Base-by-base conservation (phyloP, 2,888 invertebrate genomes). In the Digitonthophagus gazella region DNA sequence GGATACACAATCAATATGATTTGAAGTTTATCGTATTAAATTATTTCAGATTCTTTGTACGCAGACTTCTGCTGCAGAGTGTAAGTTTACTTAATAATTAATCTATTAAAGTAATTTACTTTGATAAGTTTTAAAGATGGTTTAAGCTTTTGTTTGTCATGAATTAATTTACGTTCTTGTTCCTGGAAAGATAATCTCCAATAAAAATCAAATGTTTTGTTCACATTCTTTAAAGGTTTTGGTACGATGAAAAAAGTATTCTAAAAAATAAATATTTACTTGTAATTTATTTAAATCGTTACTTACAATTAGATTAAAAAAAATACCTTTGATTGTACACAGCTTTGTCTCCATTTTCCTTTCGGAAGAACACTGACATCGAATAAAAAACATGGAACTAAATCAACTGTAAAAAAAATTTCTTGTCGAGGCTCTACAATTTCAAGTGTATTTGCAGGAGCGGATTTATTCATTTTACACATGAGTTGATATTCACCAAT, bases 171-270 rank as follows among this genome's bases (percentile, higher is more conserved):
- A 18, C 83, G 82, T 76, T 88, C 88, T 71, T 84, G 84, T 66
- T 85, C 83, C 72, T 86, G 87, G 76, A 87, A 88, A 6, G 86
- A 86, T n/a, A 86, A 81, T 14, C 88, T 80, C 88, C 88, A 88
- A 73, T 84, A 83, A 19, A 14, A n/a, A 14, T 61, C 61, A 4
- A 6, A n/a, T 3, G n/a, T 18, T 0, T 82, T 76, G 6, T 76
- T 74, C 11, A 76, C 76, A 56, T 69, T 16, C 72, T 84, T 85
- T 71, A 83, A 82, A 0, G 84, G 84, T 74, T 87, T 86, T 0
- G 88, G 86, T 16, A 88, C 85, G 5, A 85, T 84, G 55, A 84
- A 79, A 84, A 87, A 88, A 11, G 65, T 69, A 14, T 28, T 63
- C 58, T 68, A 14, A 15, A 2, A 4, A 22, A 11, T 64, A 22